Percentiles rank a stretch among this genome's conserved stretches.
Conservation (phyloP, 2,113 vertebrate genomes). For the Boleophthalmus pectinirostris region DNA sequence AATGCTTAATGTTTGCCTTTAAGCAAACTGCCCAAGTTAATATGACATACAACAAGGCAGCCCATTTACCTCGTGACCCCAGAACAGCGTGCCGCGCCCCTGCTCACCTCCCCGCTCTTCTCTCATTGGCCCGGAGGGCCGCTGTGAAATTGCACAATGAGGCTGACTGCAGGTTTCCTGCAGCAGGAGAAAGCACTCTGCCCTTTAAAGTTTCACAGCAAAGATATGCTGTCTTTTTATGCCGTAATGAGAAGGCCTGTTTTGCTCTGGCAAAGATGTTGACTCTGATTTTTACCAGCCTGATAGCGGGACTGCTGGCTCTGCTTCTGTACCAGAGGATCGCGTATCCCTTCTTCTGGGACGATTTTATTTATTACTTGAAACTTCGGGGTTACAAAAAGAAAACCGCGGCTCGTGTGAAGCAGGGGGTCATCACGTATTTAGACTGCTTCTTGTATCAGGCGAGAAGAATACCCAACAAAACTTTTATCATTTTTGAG, state of each 20-base stretch:
- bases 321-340: slow-evolving; percentile 76
- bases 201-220: slow-evolving; percentile 10
- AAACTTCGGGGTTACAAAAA: slow-evolving; percentile 69
- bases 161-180: slow-evolving; percentile 4
- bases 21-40: background rate
- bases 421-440: slow-evolving; percentile 74
- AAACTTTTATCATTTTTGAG: slow-evolving; percentile 84
- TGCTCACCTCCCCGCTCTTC: background rate
- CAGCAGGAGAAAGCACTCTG: slow-evolving; percentile 47
- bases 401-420: slow-evolving; percentile 55
- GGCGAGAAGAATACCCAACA: slow-evolving; percentile 75
- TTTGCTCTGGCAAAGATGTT: slow-evolving; percentile 53
- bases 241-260: background rate
- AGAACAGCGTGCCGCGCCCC: background rate
- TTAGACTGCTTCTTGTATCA: slow-evolving; percentile 83
- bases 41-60: background rate
- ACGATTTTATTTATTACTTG: slow-evolving; percentile 79
- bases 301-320: slow-evolving; percentile 64
- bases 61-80: background rate
- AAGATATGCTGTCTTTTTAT: background rate
- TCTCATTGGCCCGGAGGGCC: slow-evolving; percentile 22
- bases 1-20: too few species aligned
- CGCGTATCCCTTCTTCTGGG: slow-evolving; percentile 81
- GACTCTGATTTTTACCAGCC: slow-evolving; percentile 52
- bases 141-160: slow-evolving; percentile 20